Evolutionary conservation across 1,140 invertebrate genomes (phyloP).

Genomic region (Pseudomyrmex gracilis): DNA sequence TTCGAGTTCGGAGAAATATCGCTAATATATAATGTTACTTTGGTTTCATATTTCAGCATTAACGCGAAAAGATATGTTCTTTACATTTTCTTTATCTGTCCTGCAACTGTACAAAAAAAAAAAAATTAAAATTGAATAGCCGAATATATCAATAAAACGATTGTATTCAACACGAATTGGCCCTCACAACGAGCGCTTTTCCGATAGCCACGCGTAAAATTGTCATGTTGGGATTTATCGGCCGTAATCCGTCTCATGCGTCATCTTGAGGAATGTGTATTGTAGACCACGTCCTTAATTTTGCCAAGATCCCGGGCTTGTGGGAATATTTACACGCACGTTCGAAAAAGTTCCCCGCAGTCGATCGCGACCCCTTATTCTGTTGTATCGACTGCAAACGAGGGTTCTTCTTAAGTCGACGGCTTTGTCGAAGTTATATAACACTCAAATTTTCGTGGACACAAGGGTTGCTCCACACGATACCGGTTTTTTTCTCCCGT

Average conservation of each 20-base stretch:
- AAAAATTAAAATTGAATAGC: neutral
- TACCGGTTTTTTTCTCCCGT: neutral
- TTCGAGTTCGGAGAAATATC: slow-evolving; percentile 64
- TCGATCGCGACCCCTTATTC: neutral
- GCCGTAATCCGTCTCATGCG: slow-evolving; percentile 36
- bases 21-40: slow-evolving; percentile 68
- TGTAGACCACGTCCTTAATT: slow-evolving; percentile 36
- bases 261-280: slow-evolving; percentile 43
- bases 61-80: slow-evolving; percentile 46
- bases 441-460: slow-evolving; percentile 49
- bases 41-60: slow-evolving; percentile 58
- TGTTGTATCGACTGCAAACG: neutral
- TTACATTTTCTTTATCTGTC: neutral
- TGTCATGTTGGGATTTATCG: slow-evolving; percentile 17
- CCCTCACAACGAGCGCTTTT: neutral
- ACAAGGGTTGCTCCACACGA: slow-evolving; percentile 44
- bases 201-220: slow-evolving; percentile 9
- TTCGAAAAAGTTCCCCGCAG: slow-evolving; percentile 8
- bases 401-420: slow-evolving; percentile 65
- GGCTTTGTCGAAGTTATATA: slow-evolving; percentile 61
- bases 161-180: neutral
- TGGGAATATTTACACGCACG: slow-evolving; percentile 62
- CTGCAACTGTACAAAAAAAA: neutral
- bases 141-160: neutral
- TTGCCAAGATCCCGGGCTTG: slow-evolving; percentile 5